These are phyloP conservation scores for Cataglyphis cursor DNA, from an alignment of 2,888 invertebrate species.

Conservation along the genomic window DNA sequence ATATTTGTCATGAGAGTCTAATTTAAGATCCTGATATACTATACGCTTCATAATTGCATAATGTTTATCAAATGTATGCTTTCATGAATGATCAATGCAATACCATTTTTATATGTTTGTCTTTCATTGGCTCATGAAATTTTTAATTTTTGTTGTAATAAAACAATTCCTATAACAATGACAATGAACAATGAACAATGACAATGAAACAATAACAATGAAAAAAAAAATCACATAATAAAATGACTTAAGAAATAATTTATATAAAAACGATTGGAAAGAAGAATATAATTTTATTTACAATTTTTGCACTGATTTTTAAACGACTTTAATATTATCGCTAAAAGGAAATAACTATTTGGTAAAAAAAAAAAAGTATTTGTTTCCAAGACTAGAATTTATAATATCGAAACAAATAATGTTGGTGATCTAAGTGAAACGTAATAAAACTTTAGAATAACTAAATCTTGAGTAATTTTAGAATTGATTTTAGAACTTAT, in stretches of 20 bases:
- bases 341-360: neutral
- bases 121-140: neutral
- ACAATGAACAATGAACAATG: too few species aligned
- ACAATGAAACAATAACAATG: too few species aligned
- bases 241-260: neutral
- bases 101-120: neutral
- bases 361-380: neutral
- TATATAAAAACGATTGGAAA: neutral
- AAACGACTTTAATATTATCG: neutral
- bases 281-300: neutral
- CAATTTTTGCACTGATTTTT: neutral
- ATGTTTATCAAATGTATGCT: conserved; percentile 89
- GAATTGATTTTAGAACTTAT: too few species aligned
- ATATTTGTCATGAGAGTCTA: conserved; percentile 90
- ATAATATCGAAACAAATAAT: too few species aligned
- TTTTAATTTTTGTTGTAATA: conserved; percentile 2
- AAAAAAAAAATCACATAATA: neutral
- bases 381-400: too few species aligned
- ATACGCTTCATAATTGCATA: conserved; percentile 90
- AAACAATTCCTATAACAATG: neutral
- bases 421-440: too few species aligned
- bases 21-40: conserved; percentile 92
- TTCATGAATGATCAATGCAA: conserved; percentile 81
- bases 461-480: neutral
- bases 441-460: neutral